Base-by-base conservation (phyloP, 2,888 invertebrate species). In the Barypeithes pellucidus region DNA sequence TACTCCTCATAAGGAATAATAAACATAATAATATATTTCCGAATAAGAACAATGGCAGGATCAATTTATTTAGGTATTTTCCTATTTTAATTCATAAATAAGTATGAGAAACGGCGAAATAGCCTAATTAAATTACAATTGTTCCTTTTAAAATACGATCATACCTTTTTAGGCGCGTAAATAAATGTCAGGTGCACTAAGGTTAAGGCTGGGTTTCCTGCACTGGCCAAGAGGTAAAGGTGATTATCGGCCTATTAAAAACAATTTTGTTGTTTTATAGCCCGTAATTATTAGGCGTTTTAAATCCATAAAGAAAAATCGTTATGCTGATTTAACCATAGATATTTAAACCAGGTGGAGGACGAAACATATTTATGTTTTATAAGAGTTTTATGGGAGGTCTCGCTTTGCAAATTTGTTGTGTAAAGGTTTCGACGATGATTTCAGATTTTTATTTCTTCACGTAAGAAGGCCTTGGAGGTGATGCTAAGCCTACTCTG, bases 131-230 rank as follows among this genome's bases (percentile, higher is more conserved):
- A 68, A 60, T 65, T 73, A 69, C 65, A 52, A 65, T 60, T 52
- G 22, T 22, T 18, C 72, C 67, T n/a, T 67, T 67, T 73, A 39
- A 65, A 65, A 69, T 73, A 69, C 65, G 52, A 65, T 60, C 65
- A 39, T 22, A 29, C 72, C 67, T n/a, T 67, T 62, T 45, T 67
- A 67, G 72, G 72, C 36, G 72, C 39, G 14, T 39, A 54, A 36
- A 61, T 50, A 63, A 41, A 62, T 11, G 50, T 71, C 71, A 72
- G 72, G 72, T 72, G 72, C 66, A 41, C 20, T 52, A 43, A 67
- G 67, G 72, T 72, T 72, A 72, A 67, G 72, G 72, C 36, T 72
- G 50, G 72, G 72, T 67, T 72, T 72, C 72, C 72, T 72, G 66
- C 39, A 33, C 47, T 16, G 9, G 36, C 29, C 59, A 43, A 50